Evolutionary conservation across 1,140 invertebrate species (phyloP).

Genomic region (Zaprionus taronus): DNA sequence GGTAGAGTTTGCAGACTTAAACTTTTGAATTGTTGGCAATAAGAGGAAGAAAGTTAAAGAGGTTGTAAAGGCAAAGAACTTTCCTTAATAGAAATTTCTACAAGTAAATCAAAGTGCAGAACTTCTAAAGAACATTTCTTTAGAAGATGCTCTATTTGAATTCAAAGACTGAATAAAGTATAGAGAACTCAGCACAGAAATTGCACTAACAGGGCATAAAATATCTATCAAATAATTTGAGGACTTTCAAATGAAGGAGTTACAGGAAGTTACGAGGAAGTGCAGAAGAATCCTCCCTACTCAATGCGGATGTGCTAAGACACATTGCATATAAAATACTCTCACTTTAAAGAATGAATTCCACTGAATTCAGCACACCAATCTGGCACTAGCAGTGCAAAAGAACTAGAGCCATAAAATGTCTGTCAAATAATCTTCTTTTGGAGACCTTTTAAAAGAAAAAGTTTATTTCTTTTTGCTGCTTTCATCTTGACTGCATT

Average conservation of each 20-base stretch:
- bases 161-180: neutral
- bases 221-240: no score
- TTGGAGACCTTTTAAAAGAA: neutral
- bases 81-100: neutral
- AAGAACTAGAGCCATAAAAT: neutral
- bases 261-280: no score
- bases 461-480: neutral
- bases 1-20: no score
- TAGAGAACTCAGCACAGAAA: neutral
- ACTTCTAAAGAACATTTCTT: neutral
- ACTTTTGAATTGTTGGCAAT: no score
- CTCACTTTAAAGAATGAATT: no score
- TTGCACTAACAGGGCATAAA: neutral
- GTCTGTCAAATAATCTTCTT: neutral
- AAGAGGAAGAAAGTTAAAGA: neutral
- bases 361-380: no score
- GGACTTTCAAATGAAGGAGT: no score
- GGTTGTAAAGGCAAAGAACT: neutral
- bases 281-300: no score
- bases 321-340: no score
- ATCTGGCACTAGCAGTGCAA: neutral
- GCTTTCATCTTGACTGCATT: slow-evolving; percentile 16
- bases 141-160: neutral
- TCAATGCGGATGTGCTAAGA: no score
- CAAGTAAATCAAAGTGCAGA: neutral